Conservation (phyloP, 2,888 invertebrate genomes). For the Macaria liturata region DNA sequence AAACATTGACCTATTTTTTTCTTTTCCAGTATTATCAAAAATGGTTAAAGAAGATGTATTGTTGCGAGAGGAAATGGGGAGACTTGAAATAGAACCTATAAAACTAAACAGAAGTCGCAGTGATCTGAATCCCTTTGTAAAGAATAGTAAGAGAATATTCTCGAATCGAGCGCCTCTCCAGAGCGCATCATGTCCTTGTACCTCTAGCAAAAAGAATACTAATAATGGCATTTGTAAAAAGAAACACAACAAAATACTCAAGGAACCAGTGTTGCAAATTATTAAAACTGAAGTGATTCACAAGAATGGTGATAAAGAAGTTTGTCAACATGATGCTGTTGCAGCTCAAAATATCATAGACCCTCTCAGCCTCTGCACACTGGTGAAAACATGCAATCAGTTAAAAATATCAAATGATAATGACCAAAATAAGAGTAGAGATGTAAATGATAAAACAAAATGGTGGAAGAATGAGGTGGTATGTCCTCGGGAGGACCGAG, state of each 20-base stretch:
- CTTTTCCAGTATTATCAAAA: slow-evolving; percentile 39
- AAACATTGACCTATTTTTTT: slow-evolving; percentile 2
- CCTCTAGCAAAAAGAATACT: slow-evolving; percentile 48
- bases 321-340: slow-evolving; percentile 27
- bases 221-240: slow-evolving; percentile 61
- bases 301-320: slow-evolving; percentile 37
- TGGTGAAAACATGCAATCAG: slow-evolving; percentile 74
- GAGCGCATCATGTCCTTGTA: slow-evolving; percentile 56
- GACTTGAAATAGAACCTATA: slow-evolving; percentile 81
- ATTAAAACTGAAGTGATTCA: slow-evolving; percentile 52
- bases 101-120: slow-evolving; percentile 50
- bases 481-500: slow-evolving; percentile 45
- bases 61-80: slow-evolving; percentile 79
- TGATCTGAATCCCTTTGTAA: slow-evolving; percentile 62
- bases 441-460: slow-evolving; percentile 47
- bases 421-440: slow-evolving; percentile 35
- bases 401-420: slow-evolving; percentile 64
- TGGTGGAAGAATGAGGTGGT: slow-evolving; percentile 63
- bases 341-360: slow-evolving; percentile 45
- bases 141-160: slow-evolving; percentile 30
- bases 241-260: slow-evolving; percentile 75
- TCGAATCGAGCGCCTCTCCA: slow-evolving; percentile 40
- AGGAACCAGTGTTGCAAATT: slow-evolving; percentile 82
- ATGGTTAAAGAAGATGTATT: slow-evolving; percentile 78
- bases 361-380: slow-evolving; percentile 61